phyloP scores from a whole-genome alignment of 1,140 invertebrate species.

The Chrysoperla carnea region DNA sequence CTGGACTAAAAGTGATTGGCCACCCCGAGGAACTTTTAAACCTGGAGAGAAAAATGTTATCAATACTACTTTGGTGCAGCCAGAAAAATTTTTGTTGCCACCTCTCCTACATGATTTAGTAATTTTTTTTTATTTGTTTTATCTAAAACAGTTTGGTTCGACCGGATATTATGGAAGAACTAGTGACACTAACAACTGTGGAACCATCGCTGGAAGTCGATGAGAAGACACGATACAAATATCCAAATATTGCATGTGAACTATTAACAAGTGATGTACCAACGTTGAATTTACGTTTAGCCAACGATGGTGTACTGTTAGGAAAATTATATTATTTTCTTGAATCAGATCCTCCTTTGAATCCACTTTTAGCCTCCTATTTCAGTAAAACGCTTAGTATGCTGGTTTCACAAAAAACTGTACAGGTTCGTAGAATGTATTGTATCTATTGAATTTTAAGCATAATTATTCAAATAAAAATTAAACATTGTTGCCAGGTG shows the following conservation, averaged over 20 bases:
- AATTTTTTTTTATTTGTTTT: slow-evolving; percentile 12
- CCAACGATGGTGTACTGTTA: slow-evolving; percentile 56
- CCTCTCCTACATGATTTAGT: not conserved
- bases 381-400: slow-evolving; percentile 87
- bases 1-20: no score
- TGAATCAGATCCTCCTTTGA: slow-evolving; percentile 68
- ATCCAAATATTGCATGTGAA: slow-evolving; percentile 86
- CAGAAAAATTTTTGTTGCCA: not conserved
- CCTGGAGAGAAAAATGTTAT: no score
- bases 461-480: not conserved
- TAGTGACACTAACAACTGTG: slow-evolving; percentile 69
- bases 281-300: slow-evolving; percentile 68
- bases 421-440: slow-evolving; percentile 35
- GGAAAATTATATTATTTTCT: slow-evolving; percentile 79
- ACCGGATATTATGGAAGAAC: slow-evolving; percentile 66
- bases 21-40: no score
- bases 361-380: slow-evolving; percentile 87
- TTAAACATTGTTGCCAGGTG: no score
- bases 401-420: slow-evolving; percentile 61
- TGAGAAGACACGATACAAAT: slow-evolving; percentile 67
- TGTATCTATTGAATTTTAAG: no score
- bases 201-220: slow-evolving; percentile 65
- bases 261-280: slow-evolving; percentile 79
- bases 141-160: slow-evolving; percentile 47
- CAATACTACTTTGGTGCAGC: not conserved